Evolutionary conservation across 2,113 vertebrate species (phyloP).

Genomic region (Phrynosoma platyrhinos): DNA sequence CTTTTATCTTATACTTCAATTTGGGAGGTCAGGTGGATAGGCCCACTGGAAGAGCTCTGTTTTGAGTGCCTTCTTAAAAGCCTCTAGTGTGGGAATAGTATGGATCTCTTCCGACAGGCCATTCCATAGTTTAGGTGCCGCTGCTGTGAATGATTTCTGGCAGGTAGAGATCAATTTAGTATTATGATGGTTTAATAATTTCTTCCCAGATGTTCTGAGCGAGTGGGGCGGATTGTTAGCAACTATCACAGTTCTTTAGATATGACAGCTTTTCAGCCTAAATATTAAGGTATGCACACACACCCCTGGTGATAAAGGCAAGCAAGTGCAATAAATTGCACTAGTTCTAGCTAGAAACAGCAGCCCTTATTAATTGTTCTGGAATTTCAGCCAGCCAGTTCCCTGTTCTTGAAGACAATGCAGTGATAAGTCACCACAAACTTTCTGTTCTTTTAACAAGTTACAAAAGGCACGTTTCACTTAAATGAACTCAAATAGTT

Average conservation of each 20-base stretch:
- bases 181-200: no score
- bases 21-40: no score
- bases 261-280: conserved; percentile 29
- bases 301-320: conserved; percentile 57
- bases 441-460: conserved; percentile 66
- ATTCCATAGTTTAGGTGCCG: no score
- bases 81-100: no score
- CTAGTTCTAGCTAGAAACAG: conserved; percentile 48
- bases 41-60: no score
- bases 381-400: conserved; percentile 70
- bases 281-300: neutral
- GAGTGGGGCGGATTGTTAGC: neutral
- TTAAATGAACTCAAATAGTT: conserved; percentile 73
- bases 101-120: no score
- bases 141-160: no score
- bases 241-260: conserved; percentile 51
- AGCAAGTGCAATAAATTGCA: conserved; percentile 58
- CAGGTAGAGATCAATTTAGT: no score
- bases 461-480: conserved; percentile 76
- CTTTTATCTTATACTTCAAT: no score
- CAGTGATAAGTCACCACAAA: conserved; percentile 62
- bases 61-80: no score
- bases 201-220: no score
- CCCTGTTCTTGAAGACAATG: conserved; percentile 70
- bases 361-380: conserved; percentile 69